Conservation (phyloP, 2,797 vertebrate species). For the Sebastes itinus region DNA sequence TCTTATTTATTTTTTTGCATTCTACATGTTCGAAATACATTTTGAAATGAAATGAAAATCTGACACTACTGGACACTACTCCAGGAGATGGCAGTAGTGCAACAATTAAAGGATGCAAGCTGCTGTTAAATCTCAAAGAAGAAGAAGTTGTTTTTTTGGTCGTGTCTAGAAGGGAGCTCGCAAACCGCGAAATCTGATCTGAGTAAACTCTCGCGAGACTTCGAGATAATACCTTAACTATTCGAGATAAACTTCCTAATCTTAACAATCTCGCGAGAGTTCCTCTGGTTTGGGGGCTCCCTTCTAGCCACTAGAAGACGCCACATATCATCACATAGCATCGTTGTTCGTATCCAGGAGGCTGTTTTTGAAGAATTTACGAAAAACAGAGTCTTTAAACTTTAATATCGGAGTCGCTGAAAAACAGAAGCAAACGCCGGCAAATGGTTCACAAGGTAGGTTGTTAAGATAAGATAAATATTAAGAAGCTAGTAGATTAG, state of each 20-base stretch:
- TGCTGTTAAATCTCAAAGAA: background rate
- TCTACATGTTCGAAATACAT: too few species aligned
- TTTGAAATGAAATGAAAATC: too few species aligned
- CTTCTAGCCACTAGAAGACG: background rate
- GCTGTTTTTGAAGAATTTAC: too few species aligned
- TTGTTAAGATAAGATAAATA: background rate
- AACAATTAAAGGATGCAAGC: background rate
- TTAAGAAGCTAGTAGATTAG: background rate
- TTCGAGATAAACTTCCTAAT: too few species aligned
- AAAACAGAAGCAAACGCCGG: background rate
- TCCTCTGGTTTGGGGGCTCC: background rate
- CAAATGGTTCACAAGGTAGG: constrained; percentile 39
- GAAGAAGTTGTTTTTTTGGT: background rate
- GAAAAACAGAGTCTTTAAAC: fast-evolving
- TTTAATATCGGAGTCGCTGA: background rate
- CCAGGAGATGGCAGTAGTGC: background rate
- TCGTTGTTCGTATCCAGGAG: background rate
- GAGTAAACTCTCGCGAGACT: fast-evolving
- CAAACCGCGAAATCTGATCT: too few species aligned
- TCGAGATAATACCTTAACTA: too few species aligned
- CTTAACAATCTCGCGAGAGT: too few species aligned
- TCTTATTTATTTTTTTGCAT: too few species aligned
- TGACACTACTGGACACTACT: background rate
- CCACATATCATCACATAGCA: background rate
- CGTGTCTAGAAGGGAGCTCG: too few species aligned